Percentiles rank a stretch among this genome's conserved stretches.
Conservation (phyloP, 1,140 invertebrate species). For the Probaryconus sp. region DNA sequence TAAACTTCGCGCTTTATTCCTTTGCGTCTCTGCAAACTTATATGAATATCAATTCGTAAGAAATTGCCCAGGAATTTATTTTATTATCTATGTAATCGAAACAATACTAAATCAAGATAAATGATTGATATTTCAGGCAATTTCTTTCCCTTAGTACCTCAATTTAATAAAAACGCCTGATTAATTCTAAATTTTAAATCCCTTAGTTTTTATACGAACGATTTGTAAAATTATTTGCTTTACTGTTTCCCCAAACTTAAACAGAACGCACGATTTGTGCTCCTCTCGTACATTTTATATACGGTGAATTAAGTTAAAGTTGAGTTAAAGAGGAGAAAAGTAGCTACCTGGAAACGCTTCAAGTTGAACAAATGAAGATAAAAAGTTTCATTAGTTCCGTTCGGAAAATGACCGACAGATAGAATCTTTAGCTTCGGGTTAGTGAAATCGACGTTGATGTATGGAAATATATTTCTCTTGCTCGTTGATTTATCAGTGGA, state of each 20-base stretch:
- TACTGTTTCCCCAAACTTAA: constrained; percentile 14
- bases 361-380: constrained; percentile 37
- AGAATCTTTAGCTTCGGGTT: constrained; percentile 27
- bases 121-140: no score
- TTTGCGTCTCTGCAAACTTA: no score
- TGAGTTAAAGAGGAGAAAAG: constrained; percentile 29
- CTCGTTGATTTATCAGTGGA: no score
- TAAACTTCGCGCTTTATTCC: no score
- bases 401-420: constrained; percentile 32
- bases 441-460: constrained; percentile 17
- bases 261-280: constrained; percentile 28
- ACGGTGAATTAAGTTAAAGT: constrained; percentile 36
- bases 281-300: constrained; percentile 29
- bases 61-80: no score
- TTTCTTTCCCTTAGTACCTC: no score
- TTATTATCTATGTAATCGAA: no score
- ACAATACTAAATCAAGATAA: no score
- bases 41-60: no score
- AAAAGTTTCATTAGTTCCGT: constrained; percentile 36
- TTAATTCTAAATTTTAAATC: constrained; percentile 41
- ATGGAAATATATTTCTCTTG: constrained; percentile 8
- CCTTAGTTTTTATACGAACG: constrained; percentile 27
- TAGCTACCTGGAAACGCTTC: constrained; percentile 26
- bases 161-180: no score
- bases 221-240: constrained; percentile 49